Evolutionary conservation across 2,888 invertebrate genomes (phyloP), one percentile per base, ranked within the genome.

Genomic region (Acrocera orbiculus): DNA sequence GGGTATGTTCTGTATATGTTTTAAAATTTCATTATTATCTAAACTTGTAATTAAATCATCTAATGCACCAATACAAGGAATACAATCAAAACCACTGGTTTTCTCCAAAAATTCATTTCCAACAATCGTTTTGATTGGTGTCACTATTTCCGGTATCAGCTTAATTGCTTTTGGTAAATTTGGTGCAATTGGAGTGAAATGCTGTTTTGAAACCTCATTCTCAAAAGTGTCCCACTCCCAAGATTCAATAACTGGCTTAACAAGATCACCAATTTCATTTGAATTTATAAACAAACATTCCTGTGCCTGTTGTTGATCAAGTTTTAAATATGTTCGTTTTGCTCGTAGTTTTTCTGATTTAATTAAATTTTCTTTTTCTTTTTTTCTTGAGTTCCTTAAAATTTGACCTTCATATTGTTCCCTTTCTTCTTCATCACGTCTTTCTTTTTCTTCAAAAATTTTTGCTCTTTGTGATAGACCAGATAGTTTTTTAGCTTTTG

Each of bases 391-490:
- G 50, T 75, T 70, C 37, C 65, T 50, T 42, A 67, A 67, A 46
- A 65, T 58, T 47, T 77, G 76, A 14, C 32, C 62, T 42, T 56
- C 51, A 27, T 62, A 62, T 44, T 57, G 53, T 45, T 63, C 65
- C 44, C 65, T 58, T 35, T 58, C 54, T 53, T 70, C 71, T 50
- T 75, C 70, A 38, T 65, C 50, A 41, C 67, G 66, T 46, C 64
- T 58, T 47, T 77, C 77, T 54, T 79, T 80, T 33, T 74, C 77
- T 58, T 81, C 80, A 54, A 81, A 81, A 46, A 80, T 73, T 60
- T 74, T 74, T 43, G 71, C 70, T 55, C 70, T 67, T 32, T 69
- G 66, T 30, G 69, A 73, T 15, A 78, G 51, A 30, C 73, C 69
- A 44, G 72, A 68, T 50, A 73, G 73, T 30, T 70, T 63, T 44